Base-by-base conservation (phyloP, 2,888 invertebrate genomes). In the Leptopilina syphax region DNA sequence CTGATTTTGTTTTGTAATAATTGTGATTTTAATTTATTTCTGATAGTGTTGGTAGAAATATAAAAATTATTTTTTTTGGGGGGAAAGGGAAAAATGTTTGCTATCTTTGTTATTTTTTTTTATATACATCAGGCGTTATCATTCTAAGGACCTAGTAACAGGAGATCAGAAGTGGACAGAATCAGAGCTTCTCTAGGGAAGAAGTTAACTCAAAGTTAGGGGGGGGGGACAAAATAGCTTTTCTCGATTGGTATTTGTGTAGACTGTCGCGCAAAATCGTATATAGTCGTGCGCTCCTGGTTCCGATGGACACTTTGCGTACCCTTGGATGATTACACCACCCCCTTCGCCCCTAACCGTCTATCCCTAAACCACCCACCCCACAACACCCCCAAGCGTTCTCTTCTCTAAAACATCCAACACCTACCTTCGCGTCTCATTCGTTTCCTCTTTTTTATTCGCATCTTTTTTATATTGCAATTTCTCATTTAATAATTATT, bases 291-390 rank as follows among this genome's bases (percentile, higher is more conserved):
- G 87, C 84, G 87, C 88, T 90, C 92, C 93, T 93, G 92, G 89
- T 90, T 90, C 87, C 88, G 89, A 91, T 90, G 90, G 91, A 92
- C 92, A 84, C 83, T 85, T 86, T 83, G 84, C 85, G 86, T 85
- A 86, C 85, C 85, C 87, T 89, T 88, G 82, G 82, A 78, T 83
- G 84, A 77, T 77, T 77, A 65, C 47, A 47, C 79, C 80, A 80
- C 78, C 34, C 80, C 68, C 12, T 54, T 79, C 65, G 24, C 54
- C 68, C 76, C 34, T 8, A 65, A 60, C n/a, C 57, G 24, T 60
- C 78, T 7, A 65, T 8, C 34, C 10, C 18, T 50, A 34, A 63
- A 57, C n/a, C 54, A 47, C 67, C 78, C 13, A 63, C 12, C 50
- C 18, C 41, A 44, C 44, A 44, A 79, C 73, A 70, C 27, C 57